Conservation (phyloP, 2,888 invertebrate genomes). For the Agonopterix heracliana region DNA sequence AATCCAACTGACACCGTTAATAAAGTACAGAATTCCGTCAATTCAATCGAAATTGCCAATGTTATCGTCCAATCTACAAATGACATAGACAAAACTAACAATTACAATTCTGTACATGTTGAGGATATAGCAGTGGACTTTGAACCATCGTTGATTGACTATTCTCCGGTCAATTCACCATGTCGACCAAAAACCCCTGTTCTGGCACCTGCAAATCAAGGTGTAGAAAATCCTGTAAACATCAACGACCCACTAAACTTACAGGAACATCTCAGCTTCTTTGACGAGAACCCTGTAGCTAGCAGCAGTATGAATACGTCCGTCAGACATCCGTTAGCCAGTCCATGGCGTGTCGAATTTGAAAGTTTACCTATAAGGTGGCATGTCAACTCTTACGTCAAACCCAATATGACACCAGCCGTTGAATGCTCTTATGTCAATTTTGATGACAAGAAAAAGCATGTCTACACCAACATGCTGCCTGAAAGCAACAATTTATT, state of each 20-base stretch:
- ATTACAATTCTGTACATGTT: constrained; percentile 44
- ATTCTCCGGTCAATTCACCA: constrained; percentile 58
- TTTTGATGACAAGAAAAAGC: constrained; percentile 53
- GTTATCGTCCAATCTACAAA: neutral
- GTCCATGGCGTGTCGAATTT: constrained; percentile 69
- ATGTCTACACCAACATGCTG: constrained; percentile 61
- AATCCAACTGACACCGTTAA: neutral
- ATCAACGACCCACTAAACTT: constrained; percentile 51
- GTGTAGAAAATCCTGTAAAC: constrained; percentile 11
- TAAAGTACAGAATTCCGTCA: neutral
- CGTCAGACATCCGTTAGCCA: constrained; percentile 47
- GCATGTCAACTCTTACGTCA: constrained; percentile 62
- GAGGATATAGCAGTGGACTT: constrained; percentile 63
- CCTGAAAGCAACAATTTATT: constrained; percentile 33
- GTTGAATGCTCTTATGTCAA: constrained; percentile 62
- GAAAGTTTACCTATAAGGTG: constrained; percentile 60
- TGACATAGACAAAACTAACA: constrained; percentile 8
- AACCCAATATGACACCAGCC: constrained; percentile 70
- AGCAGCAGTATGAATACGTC: constrained; percentile 64
- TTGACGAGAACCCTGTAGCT: constrained; percentile 62
- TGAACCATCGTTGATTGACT: constrained; percentile 46
- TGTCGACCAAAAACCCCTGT: constrained; percentile 18
- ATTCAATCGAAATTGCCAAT: neutral
- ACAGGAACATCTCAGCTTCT: constrained; percentile 53
- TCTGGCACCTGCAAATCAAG: constrained; percentile 8